Evolutionary conservation across 2,797 vertebrate species (phyloP), one percentile per base, ranked within the genome.

Genomic region (Microcaecilia unicolor): DNA sequence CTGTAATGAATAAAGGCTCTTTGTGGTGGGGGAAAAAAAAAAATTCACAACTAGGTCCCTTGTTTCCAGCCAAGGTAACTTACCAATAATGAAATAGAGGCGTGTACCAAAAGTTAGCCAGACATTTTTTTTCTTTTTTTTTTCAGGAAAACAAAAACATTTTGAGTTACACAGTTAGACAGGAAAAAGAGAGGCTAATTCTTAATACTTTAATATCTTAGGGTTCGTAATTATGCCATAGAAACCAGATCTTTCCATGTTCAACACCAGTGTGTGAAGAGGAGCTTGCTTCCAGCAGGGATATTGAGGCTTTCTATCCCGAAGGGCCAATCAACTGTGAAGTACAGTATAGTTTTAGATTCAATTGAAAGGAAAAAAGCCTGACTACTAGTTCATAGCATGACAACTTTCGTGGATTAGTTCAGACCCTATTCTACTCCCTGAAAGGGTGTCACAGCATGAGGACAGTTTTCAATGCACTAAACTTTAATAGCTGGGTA

Each of bases 341-440:
- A 93, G 92, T 86, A 75, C 86, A 87, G 87, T 82, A 78, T 83
- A 87, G 87, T 89, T 90, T 87, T 81, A 86, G 89, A 83, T 85
- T 80, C 65, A 87, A 88, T 90, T 96, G 88, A 93, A 92, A 93
- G 90, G 88, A 83, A 92, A n/a, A 92, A 78, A 87, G 86, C 82
- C 91, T 92, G 90, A 89, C 91, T 83, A 80, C 84, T 79, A 83
- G 86, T 92, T 97, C 86, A 91, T 90, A 90, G 89, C 86, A 80
- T 89, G 80, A 84, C 88, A 96, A 95, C 90, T 92, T 92, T 93
- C 88, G 93, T 90, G 90, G 92, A 96, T 97, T 97, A 95, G 92
- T 87, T 89, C 89, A 93, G 89, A 90, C 87, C 88, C 91, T 90
- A 91, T 97, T 95, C 90, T 92, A 85, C 80, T 83, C 72, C 6